Conservation (phyloP, 2,113 vertebrate genomes). For the Gila orcuttii region DNA sequence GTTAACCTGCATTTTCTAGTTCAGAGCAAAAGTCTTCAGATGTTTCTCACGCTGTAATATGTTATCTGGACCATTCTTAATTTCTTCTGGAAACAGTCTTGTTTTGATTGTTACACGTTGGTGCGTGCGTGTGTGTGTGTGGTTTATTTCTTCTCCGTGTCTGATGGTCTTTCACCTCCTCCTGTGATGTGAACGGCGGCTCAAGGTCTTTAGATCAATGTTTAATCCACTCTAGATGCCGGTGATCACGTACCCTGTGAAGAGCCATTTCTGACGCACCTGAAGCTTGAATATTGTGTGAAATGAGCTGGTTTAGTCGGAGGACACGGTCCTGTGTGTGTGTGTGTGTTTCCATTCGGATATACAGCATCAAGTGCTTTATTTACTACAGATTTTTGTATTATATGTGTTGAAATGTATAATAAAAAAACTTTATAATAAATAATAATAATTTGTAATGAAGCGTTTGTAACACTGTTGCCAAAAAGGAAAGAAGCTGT, state of each 20-base stretch:
- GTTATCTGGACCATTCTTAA: neutral
- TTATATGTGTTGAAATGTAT: no score
- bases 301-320: neutral
- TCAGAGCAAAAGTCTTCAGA: neutral
- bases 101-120: neutral
- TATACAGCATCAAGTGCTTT: no score
- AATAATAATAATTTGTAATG: neutral
- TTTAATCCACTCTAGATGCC: constrained; percentile 65
- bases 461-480: neutral
- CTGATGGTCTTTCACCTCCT: constrained; percentile 50
- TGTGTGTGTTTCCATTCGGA: no score
- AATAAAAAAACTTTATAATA: no score
- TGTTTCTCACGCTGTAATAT: neutral
- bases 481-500: neutral
- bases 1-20: neutral
- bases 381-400: no score
- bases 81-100: neutral
- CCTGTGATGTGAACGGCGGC: constrained; percentile 43
- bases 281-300: neutral
- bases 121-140: no score
- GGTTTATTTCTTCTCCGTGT: neutral
- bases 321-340: neutral
- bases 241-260: constrained; percentile 35
- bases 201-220: constrained; percentile 62
- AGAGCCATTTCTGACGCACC: constrained; percentile 41